A percentile compares a stretch with the other conserved stretches of the same genome.
Evolutionary conservation across 2,888 invertebrate genomes (phyloP).

Genomic region (Rhopalosiphum nymphaeae): DNA sequence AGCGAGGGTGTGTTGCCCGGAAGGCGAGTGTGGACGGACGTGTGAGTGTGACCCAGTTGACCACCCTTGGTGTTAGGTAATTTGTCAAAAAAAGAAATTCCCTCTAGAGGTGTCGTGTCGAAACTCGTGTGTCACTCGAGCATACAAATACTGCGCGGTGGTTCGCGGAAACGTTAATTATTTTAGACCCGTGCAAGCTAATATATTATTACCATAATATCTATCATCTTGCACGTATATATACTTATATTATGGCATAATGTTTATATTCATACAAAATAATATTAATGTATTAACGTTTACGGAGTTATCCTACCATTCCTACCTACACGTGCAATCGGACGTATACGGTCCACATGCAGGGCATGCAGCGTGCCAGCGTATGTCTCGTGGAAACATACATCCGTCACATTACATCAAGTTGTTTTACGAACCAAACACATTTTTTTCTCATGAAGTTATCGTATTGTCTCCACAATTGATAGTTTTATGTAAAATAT

Average conservation of each 20-base stretch:
- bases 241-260: background rate
- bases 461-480: background rate
- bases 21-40: background rate
- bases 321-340: background rate
- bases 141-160: background rate
- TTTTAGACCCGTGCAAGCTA: background rate
- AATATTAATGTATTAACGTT: background rate
- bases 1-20: background rate
- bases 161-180: conserved; percentile 57
- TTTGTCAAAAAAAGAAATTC: conserved; percentile 56
- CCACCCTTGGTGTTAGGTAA: conserved; percentile 18
- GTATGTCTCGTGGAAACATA: background rate
- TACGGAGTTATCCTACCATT: background rate
- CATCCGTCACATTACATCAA: background rate
- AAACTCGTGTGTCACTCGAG: conserved; percentile 23
- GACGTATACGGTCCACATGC: background rate
- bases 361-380: background rate
- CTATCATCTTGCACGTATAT: background rate
- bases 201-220: conserved; percentile 9
- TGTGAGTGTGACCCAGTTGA: conserved; percentile 30
- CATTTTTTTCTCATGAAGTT: background rate
- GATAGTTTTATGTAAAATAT: background rate
- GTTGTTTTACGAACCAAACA: background rate
- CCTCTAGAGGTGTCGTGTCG: background rate
- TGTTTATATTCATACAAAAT: background rate